A percentile compares a stretch with the other conserved stretches of the same genome.
Evolutionary conservation across 2,113 vertebrate species (phyloP).

Genomic region (Procapra przewalskii): DNA sequence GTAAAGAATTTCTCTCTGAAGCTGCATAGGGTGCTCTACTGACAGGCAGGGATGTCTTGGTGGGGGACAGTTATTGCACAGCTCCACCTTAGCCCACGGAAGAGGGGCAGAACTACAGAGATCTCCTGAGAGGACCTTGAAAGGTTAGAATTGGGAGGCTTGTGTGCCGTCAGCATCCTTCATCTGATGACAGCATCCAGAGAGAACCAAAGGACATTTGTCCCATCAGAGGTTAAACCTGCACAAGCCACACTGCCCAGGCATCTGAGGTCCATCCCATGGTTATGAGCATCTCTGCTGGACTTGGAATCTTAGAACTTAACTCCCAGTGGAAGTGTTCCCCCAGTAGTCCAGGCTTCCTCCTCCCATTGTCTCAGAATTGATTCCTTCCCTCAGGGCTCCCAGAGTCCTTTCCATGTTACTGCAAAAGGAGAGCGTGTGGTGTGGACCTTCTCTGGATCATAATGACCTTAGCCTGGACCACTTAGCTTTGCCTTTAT

Average conservation of each 20-base stretch:
- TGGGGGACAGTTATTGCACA: accelerated
- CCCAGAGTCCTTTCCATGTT: no score
- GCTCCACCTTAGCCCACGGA: neutral
- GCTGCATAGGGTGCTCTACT: accelerated
- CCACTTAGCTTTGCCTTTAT: neutral
- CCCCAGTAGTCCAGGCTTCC: neutral
- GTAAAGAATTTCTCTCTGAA: neutral
- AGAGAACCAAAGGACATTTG: neutral
- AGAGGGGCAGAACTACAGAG: accelerated
- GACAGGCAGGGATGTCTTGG: accelerated
- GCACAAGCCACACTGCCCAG: accelerated
- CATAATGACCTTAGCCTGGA: accelerated
- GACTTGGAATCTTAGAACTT: neutral
- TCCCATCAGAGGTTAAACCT: neutral
- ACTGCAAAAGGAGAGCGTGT: accelerated
- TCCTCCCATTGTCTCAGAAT: neutral
- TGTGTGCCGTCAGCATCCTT: neutral
- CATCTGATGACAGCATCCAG: accelerated
- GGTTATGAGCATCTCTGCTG: neutral
- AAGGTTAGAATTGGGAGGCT: neutral
- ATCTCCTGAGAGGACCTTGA: neutral
- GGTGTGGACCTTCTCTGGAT: neutral
- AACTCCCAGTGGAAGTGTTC: neutral
- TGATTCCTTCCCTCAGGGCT: neutral
- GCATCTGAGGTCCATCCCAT: accelerated